Conservation (phyloP, 2,888 invertebrate species). For the Brachyptera risi region DNA sequence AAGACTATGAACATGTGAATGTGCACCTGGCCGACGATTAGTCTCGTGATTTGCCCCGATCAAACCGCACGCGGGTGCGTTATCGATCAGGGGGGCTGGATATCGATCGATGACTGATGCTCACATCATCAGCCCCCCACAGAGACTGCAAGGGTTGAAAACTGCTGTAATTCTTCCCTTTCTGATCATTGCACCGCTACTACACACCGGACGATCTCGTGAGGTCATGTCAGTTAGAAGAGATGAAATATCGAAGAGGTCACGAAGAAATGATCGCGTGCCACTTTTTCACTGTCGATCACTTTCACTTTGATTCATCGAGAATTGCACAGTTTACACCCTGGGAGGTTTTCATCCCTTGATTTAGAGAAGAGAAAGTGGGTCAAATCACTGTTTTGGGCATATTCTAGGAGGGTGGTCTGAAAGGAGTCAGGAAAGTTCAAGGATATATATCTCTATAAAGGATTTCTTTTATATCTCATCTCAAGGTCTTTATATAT, state of each 20-base stretch:
- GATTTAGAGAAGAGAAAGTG: background rate
- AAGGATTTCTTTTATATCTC: too few species aligned
- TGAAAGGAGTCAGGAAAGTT: too few species aligned
- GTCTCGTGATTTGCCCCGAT: constrained; percentile 26
- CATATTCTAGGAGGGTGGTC: too few species aligned
- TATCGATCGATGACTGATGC: constrained; percentile 16
- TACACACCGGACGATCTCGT: background rate
- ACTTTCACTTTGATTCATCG: constrained; percentile 17
- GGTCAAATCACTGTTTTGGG: background rate
- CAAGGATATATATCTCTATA: too few species aligned
- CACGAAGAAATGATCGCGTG: too few species aligned
- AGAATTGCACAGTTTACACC: background rate
- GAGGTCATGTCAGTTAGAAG: too few species aligned
- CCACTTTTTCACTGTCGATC: too few species aligned
- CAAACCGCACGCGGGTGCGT: constrained; percentile 16
- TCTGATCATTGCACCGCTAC: background rate
- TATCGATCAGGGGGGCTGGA: constrained; percentile 5
- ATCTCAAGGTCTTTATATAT: too few species aligned
- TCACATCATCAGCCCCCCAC: constrained; percentile 3
- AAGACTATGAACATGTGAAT: background rate
- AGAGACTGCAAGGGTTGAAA: constrained; percentile 22
- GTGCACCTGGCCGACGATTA: constrained; percentile 24
- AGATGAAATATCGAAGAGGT: too few species aligned
- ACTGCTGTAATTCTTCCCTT: constrained; percentile 24
- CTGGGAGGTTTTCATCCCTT: background rate